phyloP scores from a whole-genome alignment of 2,888 invertebrate genomes.

The Cosmopolites sordidus region DNA sequence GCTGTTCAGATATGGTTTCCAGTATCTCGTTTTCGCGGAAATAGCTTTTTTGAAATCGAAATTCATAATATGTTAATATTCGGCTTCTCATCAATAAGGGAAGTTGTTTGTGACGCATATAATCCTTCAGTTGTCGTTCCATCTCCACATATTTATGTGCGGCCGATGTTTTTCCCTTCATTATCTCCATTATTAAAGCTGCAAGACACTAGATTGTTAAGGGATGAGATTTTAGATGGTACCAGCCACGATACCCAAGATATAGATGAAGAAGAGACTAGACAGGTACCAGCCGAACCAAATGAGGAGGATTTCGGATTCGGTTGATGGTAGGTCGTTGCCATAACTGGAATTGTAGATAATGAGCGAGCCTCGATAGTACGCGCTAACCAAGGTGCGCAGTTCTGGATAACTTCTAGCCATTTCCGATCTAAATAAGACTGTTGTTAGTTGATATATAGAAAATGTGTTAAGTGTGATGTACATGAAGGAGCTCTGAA shows the following conservation, averaged over 20 bases:
- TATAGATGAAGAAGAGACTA: constrained; percentile 32
- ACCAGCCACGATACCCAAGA: constrained; percentile 29
- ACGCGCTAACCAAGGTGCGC: constrained; percentile 23
- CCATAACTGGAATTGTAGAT: constrained; percentile 36
- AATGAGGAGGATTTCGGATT: constrained; percentile 31
- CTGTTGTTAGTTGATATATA: background rate
- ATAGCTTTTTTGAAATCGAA: constrained; percentile 56
- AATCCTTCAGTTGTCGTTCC: constrained; percentile 54
- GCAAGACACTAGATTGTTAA: constrained; percentile 7
- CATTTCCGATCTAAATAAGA: constrained; percentile 10
- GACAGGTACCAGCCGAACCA: constrained; percentile 37
- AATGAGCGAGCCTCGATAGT: constrained; percentile 34
- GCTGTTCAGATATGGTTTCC: constrained; percentile 53
- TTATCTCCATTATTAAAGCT: constrained; percentile 43
- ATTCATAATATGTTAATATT: constrained; percentile 57
- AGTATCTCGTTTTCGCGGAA: constrained; percentile 56
- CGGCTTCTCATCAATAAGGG: constrained; percentile 52
- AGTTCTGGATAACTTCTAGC: constrained; percentile 4
- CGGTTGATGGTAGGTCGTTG: constrained; percentile 28
- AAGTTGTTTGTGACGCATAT: constrained; percentile 57
- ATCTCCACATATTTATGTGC: constrained; percentile 52
- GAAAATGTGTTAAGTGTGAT: background rate
- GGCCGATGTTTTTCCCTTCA: constrained; percentile 46
- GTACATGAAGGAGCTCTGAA: background rate
- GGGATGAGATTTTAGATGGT: no score